Evolutionary conservation across 2,797 vertebrate species (phyloP).

Genomic region (Pristis pectinata): DNA sequence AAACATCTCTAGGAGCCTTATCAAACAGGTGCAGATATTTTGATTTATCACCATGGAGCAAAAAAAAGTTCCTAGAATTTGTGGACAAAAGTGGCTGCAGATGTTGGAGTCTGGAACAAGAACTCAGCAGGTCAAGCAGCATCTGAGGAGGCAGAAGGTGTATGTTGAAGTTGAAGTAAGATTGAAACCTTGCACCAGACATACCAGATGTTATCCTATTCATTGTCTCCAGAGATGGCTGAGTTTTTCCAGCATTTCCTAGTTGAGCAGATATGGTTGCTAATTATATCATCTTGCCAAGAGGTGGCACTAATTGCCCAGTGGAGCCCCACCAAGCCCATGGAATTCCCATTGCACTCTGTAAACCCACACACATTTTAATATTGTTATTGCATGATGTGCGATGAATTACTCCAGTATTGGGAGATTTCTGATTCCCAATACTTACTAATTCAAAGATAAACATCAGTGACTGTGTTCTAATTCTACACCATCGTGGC

Average conservation of each 20-base stretch:
- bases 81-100: no score
- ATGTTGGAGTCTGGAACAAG: no score
- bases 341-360: neutral
- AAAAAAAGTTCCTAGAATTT: no score
- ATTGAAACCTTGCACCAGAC: no score
- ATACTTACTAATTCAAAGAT: neutral
- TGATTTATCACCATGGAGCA: no score
- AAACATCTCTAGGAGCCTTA: no score
- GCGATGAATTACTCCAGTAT: neutral
- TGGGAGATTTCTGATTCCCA: neutral
- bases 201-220: no score
- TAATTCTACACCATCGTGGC: neutral
- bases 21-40: no score
- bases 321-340: neutral
- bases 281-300: neutral
- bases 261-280: no score
- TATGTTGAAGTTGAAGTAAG: no score
- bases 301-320: constrained; percentile 1
- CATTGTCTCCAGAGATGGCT: neutral
- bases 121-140: no score
- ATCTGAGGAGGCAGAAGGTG: no score
- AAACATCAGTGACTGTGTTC: neutral
- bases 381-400: neutral
- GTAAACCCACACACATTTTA: neutral
- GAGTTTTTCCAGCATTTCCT: neutral